These are phyloP conservation scores for Arrhopalites spinosus DNA, from an alignment of 2,888 invertebrate species.

Conservation along the genomic window DNA sequence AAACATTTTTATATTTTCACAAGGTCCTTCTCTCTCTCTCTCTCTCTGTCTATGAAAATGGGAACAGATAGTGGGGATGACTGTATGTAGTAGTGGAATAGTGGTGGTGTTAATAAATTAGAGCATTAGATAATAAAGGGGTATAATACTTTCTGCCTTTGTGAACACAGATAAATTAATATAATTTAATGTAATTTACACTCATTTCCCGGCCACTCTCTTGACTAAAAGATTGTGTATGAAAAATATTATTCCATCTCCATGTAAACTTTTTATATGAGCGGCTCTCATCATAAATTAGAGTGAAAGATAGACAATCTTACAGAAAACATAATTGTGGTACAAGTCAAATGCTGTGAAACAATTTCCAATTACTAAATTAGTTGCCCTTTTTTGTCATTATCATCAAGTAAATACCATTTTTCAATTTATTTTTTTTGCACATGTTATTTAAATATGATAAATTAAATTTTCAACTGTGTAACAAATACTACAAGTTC, in stretches of 20 bases:
- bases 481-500: too few relatives aligned
- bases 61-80: too few relatives aligned
- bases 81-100: too few relatives aligned
- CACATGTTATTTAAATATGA: too few relatives aligned
- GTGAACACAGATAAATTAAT: constrained; percentile 28
- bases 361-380: constrained; percentile 27
- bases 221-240: not conserved
- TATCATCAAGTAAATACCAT: too few relatives aligned
- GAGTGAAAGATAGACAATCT: constrained; percentile 28
- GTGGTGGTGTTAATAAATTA: too few relatives aligned
- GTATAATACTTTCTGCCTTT: constrained; percentile 15
- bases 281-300: constrained; percentile 25
- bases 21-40: too few relatives aligned
- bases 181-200: constrained; percentile 33
- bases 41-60: too few relatives aligned
- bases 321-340: constrained; percentile 31
- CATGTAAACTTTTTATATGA: not conserved
- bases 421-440: too few relatives aligned
- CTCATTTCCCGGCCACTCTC: constrained; percentile 5
- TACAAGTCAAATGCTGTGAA: constrained; percentile 29
- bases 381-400: too few relatives aligned
- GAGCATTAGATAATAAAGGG: not conserved
- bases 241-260: not conserved
- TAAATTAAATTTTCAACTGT: too few relatives aligned
- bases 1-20: too few relatives aligned